Evolutionary conservation across 2,888 invertebrate species (phyloP).

Genomic region (Drymonia ruficornis): DNA sequence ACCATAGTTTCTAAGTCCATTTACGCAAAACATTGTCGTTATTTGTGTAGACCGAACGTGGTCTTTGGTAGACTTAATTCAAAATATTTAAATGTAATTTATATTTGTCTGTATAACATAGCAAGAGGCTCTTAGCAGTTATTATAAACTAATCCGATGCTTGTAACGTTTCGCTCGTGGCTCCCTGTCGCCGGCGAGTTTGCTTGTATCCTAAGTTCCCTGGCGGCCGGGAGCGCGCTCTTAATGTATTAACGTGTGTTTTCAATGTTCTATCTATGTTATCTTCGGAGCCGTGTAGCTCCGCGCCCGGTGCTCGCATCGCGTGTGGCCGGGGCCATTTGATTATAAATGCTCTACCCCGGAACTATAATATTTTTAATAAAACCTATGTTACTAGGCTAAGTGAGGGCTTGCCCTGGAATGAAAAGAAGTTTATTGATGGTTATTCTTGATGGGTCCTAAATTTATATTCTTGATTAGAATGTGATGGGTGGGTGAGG

Average conservation of each 20-base stretch:
- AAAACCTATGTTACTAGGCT: not conserved
- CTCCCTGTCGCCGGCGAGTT: not conserved
- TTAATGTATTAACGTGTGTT: too few species aligned
- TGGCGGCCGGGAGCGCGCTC: not conserved
- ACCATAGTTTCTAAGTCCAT: not conserved
- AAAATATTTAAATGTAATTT: not conserved
- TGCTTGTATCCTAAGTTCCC: not conserved
- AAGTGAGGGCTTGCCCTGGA: not conserved
- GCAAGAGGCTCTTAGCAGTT: not conserved
- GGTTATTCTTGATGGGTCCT: not conserved
- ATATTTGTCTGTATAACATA: not conserved
- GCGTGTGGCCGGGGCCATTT: too few species aligned
- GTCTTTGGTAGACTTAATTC: conserved; percentile 2
- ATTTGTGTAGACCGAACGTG: not conserved
- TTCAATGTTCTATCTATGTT: too few species aligned
- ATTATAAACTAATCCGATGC: not conserved
- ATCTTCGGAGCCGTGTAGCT: too few species aligned
- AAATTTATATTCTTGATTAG: not conserved
- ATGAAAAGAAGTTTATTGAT: not conserved
- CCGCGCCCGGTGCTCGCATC: too few species aligned
- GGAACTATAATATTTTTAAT: too few species aligned
- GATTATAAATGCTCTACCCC: too few species aligned
- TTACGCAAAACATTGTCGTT: not conserved
- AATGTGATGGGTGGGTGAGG: not conserved
- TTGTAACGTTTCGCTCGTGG: not conserved